Base-by-base conservation (phyloP, 2,797 vertebrate genomes). In the Denticeps clupeoides region DNA sequence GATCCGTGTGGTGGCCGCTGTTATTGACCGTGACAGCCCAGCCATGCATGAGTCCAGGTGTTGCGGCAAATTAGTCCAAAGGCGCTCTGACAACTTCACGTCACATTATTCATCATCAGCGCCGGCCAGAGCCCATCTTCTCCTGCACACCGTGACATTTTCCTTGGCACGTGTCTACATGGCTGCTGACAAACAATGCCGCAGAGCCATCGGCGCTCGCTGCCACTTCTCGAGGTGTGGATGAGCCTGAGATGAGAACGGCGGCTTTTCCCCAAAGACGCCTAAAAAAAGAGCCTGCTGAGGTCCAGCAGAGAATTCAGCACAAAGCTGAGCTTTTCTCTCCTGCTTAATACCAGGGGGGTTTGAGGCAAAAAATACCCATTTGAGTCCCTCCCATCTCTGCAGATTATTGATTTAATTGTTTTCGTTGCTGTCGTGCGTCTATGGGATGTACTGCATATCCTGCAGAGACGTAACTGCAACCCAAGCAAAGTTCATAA, bases 21-120 rank as follows among this genome's bases (percentile, higher is more conserved):
- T 18, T 21, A 19, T 41, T 51, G 48, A 8, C 15, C 51, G 29
- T 19, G 41, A 47, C 47, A 47, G 46, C 42, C 27, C 37, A 51
- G 46, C 49, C 48, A 58, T 60, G 55, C 52, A 41, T 63, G 60
- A 63, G 55, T 63, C 51, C 60, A 49, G 41, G 42, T 40, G 41
- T 54, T 49, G 45, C 49, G 51, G 53, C 60, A 52, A 49, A 66
- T 60, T 21, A 32, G 47, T 28, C 51, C 31, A 49, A 62, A 57
- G 57, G 56, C 57, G 55, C 22, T 50, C 48, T 52, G 60, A 47
- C 49, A 58, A 49, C 41, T 42, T 56, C 47, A 53, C 47, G 42
- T 45, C 37, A 51, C 53, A 52, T 38, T n/a, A n/a, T n/a, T n/a
- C n/a, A n/a, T n/a, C n/a, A n/a, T n/a, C n/a, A n/a, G n/a, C n/a